Evolutionary conservation across 2,113 vertebrate genomes (phyloP), one percentile per base, ranked within the genome.

Genomic region (Triplophysa rosa): DNA sequence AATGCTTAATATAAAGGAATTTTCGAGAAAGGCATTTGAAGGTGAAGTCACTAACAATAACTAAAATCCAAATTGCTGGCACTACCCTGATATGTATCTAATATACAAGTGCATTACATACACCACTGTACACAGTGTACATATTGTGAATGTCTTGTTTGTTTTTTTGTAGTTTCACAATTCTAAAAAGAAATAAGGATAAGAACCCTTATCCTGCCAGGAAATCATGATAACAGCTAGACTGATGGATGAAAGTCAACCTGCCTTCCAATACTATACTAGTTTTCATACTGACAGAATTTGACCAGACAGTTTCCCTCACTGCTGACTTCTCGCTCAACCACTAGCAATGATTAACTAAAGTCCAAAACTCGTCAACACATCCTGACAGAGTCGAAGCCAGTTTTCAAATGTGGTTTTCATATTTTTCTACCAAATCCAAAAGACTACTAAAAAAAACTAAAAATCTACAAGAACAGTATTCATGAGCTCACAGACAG

Each of bases 331-430:
- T 16, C 29, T 62, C 33, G 11, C 49, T 58, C 33, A 64, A 52
- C 42, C 62, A 63, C n/a, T 62, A 68, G 69, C 59, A 71, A 77
- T 56, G 73, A 80, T 80, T 77, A 83, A 72, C 16, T 26, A 69
- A 17, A 16, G 54, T 49, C 72, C 16, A 29, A 73, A 77, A 23
- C 74, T 14, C 61, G 13, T 78, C 56, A 73, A 63, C 42, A 74
- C 56, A 42, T 56, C 33, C 26, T 19, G 13, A 74, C 26, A 72
- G 59, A 16, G 33, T 9, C 40, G 58, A 10, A 62, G 73, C 45
- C 73, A 45, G 17, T 63, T 69, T 65, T 69, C 45, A 78, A 33
- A 49, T 47, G 26, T 67, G 26, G 24, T 65, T 72, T 80, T 54
- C 58, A 65, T 42, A 13, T 66, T 37, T 66, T 79, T 23, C 62